A percentile compares a stretch with the other conserved stretches of the same genome.
Evolutionary conservation across 2,113 vertebrate genomes (phyloP).

Genomic region (Silurus meridionalis): DNA sequence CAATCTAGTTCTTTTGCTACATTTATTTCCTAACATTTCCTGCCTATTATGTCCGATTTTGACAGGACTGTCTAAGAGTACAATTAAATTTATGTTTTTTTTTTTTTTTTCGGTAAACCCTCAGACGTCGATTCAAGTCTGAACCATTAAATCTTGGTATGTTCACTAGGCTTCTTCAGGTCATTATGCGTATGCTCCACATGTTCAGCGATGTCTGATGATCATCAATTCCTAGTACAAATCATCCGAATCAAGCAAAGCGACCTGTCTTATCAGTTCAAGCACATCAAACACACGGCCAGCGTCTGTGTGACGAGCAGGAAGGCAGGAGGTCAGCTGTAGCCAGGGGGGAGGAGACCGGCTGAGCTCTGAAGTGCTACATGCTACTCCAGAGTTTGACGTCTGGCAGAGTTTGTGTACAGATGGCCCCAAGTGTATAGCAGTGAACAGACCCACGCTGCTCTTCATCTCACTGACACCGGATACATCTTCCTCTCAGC

Average conservation of each 20-base stretch:
- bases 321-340: constrained; percentile 8
- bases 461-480: constrained; percentile 11
- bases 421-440: constrained; percentile 30
- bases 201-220: not conserved
- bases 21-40: not conserved
- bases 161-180: not conserved
- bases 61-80: not conserved
- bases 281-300: not conserved
- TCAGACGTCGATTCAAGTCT: not conserved
- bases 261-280: not conserved
- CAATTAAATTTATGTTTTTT: not conserved
- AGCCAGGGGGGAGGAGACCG: not conserved
- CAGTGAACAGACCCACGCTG: constrained; percentile 3
- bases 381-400: constrained; percentile 20
- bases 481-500: not conserved
- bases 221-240: not conserved
- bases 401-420: constrained; percentile 39
- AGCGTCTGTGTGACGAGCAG: constrained; percentile 4
- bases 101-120: not conserved
- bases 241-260: not conserved
- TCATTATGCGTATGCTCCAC: not conserved
- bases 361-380: constrained; percentile 21
- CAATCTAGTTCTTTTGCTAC: not conserved
- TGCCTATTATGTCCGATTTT: not conserved
- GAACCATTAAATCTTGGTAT: not conserved